Base-by-base conservation (phyloP, 2,113 vertebrate genomes). In the Leuciscus idus region DNA sequence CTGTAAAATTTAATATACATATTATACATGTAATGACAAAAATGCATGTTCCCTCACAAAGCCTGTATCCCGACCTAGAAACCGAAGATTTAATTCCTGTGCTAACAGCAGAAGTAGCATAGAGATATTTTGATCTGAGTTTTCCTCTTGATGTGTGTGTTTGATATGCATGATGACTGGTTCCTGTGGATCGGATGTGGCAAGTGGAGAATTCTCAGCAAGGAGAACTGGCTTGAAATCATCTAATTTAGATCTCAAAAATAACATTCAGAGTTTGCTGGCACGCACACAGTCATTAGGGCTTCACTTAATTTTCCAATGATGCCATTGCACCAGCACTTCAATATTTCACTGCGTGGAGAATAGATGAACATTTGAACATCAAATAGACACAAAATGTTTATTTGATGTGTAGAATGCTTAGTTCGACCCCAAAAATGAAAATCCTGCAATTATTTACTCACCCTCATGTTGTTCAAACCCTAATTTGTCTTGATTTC, bases 151-250 rank as follows among this genome's bases (percentile, higher is more conserved):
- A 8, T 57, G 77, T 36, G 52, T 78, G 77, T 79, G 21, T 36
- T 78, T 78, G 76, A 59, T 15, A 43, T 79, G 52, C 55, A 79
- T 61, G 77, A n/a, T 11, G 77, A 61, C 55, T 39, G 55, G 55
- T 23, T 79, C 33, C 76, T 39, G 55, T 39, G 30, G 55, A 59
- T 79, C 17, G 76, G 28, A 79, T 79, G 36, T 61, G 55, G 21
- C 55, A 61, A 59, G 52, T 59, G 76, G 12, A 79, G 33, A 30
- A n/a, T 15, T 79, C 55, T 61, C 55, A 36, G 76, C 76, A 7
- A 57, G 75, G 9, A 55, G 3, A 78, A 57, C 52, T 59, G 76
- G 76, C 76, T 79, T 15, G 52, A 55, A 59, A 57, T 79, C 21
- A 6, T 78, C 52, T 59, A 13, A 78, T 59, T 78, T 59, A 78